A percentile compares a stretch with the other conserved stretches of the same genome.
Conservation (phyloP, 2,888 invertebrate genomes). For the Parnassius mnemosyne region DNA sequence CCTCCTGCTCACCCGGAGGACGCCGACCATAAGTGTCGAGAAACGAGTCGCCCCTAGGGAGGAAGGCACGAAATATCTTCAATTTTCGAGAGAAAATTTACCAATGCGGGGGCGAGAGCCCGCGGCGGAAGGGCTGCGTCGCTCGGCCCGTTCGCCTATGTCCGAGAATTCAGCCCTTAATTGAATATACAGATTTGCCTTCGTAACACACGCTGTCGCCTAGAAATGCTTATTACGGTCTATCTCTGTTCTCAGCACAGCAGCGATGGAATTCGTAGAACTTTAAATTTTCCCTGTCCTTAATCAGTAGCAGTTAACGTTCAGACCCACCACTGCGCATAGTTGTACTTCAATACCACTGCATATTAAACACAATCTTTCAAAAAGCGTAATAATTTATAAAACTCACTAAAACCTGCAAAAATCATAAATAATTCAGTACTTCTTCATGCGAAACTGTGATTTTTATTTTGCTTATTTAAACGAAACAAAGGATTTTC, state of each 20-base stretch:
- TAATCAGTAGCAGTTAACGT: no score
- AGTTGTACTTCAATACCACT: no score
- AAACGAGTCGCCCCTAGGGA: constrained; percentile 78
- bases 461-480: constrained; percentile 19
- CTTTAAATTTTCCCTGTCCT: no score
- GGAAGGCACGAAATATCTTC: constrained; percentile 78
- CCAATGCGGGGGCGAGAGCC: constrained; percentile 76
- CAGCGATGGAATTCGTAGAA: neutral
- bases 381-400: no score
- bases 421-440: constrained; percentile 8
- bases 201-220: constrained; percentile 64
- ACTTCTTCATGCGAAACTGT: constrained; percentile 16
- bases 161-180: constrained; percentile 77
- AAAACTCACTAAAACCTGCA: no score
- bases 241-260: neutral
- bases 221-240: constrained; percentile 57
- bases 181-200: constrained; percentile 79
- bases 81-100: constrained; percentile 80
- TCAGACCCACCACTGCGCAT: no score
- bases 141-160: constrained; percentile 65
- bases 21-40: constrained; percentile 80
- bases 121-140: constrained; percentile 74
- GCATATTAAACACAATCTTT: no score
- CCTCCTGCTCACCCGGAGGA: constrained; percentile 78
- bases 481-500: constrained; percentile 20